Percentiles rank a stretch among this genome's conserved stretches.
phyloP scores from a whole-genome alignment of 2,113 vertebrate species.

The Pterocles burchelli region DNA sequence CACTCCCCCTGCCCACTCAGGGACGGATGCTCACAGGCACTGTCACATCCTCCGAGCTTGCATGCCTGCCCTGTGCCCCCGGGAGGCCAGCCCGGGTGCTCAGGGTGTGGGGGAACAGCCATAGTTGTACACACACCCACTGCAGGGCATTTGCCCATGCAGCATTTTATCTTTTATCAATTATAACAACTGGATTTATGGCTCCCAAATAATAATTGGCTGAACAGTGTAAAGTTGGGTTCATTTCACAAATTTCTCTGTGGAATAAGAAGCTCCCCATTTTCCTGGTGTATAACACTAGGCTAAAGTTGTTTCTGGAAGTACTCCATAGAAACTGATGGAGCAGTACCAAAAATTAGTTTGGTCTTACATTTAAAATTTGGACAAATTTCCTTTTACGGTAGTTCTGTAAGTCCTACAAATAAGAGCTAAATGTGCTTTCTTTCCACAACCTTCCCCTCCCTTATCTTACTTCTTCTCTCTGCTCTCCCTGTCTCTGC shows the following conservation, averaged over 20 bases:
- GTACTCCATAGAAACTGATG: not conserved
- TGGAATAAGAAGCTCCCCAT: not conserved
- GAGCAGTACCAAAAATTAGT: not conserved
- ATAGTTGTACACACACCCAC: not conserved
- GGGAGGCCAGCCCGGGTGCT: not conserved
- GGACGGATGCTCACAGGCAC: not conserved
- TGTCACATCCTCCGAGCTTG: fast-evolving
- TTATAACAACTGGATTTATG: not conserved
- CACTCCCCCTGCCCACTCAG: fast-evolving
- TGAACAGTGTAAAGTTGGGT: not conserved
- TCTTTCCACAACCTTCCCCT: not conserved
- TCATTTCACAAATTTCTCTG: not conserved
- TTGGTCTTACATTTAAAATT: not conserved
- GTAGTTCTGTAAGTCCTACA: not conserved
- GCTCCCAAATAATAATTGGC: not conserved
- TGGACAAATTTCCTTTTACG: not conserved
- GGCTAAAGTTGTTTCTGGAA: not conserved
- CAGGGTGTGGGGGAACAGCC: fast-evolving
- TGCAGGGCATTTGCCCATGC: not conserved
- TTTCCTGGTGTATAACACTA: not conserved
- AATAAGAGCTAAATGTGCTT: not conserved
- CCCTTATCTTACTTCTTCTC: not conserved
- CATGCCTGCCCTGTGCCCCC: fast-evolving
- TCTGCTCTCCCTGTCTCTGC: not conserved
- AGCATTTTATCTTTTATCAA: not conserved